A percentile compares a stretch with the other conserved stretches of the same genome.
Evolutionary conservation across 2,888 invertebrate species (phyloP).

Genomic region (Noctuana brunneofusca): DNA sequence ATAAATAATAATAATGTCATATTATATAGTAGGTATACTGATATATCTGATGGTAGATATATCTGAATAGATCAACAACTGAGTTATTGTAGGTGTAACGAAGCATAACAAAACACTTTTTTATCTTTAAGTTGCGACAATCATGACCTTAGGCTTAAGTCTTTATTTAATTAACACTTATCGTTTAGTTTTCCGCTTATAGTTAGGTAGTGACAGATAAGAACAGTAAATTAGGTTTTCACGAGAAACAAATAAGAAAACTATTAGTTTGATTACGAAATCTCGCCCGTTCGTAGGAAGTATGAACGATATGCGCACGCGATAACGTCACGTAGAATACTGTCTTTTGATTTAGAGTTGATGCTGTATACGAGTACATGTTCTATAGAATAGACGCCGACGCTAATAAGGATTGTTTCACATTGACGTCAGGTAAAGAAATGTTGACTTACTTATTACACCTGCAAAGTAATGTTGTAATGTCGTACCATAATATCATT

Average conservation of each 20-base stretch:
- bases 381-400: constrained; percentile 19
- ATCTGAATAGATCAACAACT: neutral
- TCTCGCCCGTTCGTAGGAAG: neutral
- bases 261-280: constrained; percentile 5
- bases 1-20: no score
- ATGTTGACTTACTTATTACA: neutral
- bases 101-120: neutral
- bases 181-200: constrained; percentile 3
- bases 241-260: constrained; percentile 5
- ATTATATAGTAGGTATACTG: no score
- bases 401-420: constrained; percentile 33
- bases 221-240: constrained; percentile 21
- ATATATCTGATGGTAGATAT: no score
- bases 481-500: neutral
- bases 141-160: constrained; percentile 3
- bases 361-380: constrained; percentile 16
- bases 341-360: constrained; percentile 38
- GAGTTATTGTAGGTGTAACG: neutral
- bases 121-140: constrained; percentile 4
- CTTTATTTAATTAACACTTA: constrained; percentile 13
- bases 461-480: neutral
- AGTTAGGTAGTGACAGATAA: constrained; percentile 12
- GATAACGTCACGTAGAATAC: constrained; percentile 50
- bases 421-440: constrained; percentile 17
- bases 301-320: constrained; percentile 41